phyloP scores from a whole-genome alignment of 2,888 invertebrate genomes.

The Lasioglossum malachurum region DNA sequence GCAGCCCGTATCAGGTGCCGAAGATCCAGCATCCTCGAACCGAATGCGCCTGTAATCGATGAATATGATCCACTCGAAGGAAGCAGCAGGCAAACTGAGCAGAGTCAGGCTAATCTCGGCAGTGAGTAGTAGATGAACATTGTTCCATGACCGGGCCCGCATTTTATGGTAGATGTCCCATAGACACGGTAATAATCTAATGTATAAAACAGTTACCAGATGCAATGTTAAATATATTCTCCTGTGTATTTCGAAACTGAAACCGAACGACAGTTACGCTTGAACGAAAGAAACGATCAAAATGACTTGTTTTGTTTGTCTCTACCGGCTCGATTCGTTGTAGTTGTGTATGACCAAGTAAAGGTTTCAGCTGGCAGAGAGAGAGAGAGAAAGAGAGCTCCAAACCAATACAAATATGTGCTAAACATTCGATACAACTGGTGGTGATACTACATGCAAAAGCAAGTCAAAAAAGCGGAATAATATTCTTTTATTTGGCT shows the following conservation, averaged over 20 bases:
- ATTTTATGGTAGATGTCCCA: not conserved
- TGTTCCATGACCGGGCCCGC: not conserved
- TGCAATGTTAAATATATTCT: not conserved
- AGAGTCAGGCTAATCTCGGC: no score
- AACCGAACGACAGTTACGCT: not conserved
- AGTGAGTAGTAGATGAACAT: constrained; percentile 45
- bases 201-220: not conserved
- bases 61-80: not conserved
- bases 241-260: not conserved
- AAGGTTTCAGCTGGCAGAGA: not conserved
- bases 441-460: not conserved
- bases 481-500: not conserved
- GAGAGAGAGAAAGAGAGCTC: no score
- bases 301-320: not conserved
- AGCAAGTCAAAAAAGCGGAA: not conserved
- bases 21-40: not conserved
- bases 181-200: not conserved
- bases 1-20: constrained; percentile 3
- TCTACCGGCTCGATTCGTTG: not conserved
- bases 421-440: not conserved
- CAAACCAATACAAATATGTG: not conserved
- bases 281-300: not conserved
- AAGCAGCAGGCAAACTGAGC: no score
- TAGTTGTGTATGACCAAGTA: not conserved
- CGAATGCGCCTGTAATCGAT: not conserved